phyloP scores from a whole-genome alignment of 2,113 vertebrate species.

The Chionomys nivalis region DNA sequence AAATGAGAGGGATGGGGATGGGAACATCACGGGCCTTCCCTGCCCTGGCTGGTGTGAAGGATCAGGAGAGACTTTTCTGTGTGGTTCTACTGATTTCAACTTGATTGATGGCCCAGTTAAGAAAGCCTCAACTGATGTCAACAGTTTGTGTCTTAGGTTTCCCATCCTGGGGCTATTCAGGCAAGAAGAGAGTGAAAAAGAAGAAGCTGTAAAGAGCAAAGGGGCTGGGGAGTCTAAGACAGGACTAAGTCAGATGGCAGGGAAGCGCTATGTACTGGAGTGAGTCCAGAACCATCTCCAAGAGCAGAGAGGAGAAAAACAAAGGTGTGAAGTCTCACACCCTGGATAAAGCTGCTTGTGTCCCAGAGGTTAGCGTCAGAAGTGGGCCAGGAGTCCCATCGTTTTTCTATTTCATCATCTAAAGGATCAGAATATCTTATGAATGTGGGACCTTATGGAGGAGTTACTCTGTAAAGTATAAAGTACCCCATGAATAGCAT shows the following conservation, averaged over 20 bases:
- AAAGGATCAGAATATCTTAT: neutral
- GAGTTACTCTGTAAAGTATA: neutral
- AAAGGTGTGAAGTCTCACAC: neutral
- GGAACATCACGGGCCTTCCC: fast-evolving
- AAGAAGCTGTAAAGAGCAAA: fast-evolving
- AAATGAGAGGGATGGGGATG: fast-evolving
- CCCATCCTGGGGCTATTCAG: neutral
- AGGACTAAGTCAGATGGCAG: too few relatives aligned
- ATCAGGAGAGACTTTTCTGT: neutral
- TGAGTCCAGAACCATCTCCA: too few relatives aligned
- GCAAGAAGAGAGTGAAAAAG: neutral
- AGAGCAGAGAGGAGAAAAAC: neutral
- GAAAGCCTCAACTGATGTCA: neutral
- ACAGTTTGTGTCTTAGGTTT: neutral
- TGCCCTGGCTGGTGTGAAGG: neutral
- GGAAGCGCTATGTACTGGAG: neutral
- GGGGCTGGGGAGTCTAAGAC: neutral
- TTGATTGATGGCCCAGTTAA: neutral
- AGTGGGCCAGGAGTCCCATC: fast-evolving
- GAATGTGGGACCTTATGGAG: neutral
- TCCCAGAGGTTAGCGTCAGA: neutral
- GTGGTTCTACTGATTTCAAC: too few relatives aligned
- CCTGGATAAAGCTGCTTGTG: fast-evolving
- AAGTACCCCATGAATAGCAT: fast-evolving
- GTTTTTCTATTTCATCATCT: neutral